Evolutionary conservation across 2,113 vertebrate genomes (phyloP).

Genomic region (Mus pahari): DNA sequence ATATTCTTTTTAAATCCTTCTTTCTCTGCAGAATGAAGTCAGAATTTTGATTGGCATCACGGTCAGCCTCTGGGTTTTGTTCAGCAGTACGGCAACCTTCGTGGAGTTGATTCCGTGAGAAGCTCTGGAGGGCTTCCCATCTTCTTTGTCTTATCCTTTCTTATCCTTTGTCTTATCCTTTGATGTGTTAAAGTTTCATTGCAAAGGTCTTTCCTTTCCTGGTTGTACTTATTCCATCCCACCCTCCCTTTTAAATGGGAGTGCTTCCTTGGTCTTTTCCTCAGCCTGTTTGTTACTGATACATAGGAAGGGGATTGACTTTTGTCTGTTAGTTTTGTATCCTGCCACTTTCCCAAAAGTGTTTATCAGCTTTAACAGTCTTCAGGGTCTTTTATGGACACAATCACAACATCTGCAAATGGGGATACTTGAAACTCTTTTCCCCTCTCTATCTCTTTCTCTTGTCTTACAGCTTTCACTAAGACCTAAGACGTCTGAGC

Average conservation of each 20-base stretch:
- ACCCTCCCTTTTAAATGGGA: background rate
- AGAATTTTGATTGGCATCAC: background rate
- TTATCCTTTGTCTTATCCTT: background rate
- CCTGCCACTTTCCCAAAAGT: background rate
- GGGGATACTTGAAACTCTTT: background rate
- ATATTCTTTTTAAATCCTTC: background rate
- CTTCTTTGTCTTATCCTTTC: background rate
- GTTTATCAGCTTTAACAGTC: background rate
- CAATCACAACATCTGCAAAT: background rate
- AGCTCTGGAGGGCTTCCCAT: background rate
- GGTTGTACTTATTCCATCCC: background rate
- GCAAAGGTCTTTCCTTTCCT: background rate
- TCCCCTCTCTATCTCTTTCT: background rate
- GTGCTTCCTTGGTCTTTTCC: background rate
- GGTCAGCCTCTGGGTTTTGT: background rate
- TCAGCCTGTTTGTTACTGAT: background rate
- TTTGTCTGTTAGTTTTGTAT: background rate
- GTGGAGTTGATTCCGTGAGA: background rate
- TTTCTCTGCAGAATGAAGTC: background rate
- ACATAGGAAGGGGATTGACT: background rate
- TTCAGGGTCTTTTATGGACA: background rate
- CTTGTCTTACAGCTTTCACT: background rate
- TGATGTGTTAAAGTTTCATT: background rate
- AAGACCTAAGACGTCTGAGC: background rate
- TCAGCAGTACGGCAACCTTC: background rate